Conservation (phyloP, 64 coral and sea anemone genomes). For the Acropora yongei region DNA sequence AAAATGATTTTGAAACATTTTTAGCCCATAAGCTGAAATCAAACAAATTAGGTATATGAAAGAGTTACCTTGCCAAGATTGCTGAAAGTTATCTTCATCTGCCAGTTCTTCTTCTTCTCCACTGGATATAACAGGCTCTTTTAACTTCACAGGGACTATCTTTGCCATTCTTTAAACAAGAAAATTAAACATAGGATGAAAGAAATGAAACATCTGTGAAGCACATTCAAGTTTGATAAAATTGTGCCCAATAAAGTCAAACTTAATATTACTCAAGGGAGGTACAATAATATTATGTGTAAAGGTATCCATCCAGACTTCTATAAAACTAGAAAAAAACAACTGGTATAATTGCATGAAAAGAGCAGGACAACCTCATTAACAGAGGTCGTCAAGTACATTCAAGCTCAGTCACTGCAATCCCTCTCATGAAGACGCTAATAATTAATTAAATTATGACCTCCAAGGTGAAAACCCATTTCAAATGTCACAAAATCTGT, state of each 20-base stretch:
- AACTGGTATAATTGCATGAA: too few relatives aligned
- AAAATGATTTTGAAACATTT: neutral
- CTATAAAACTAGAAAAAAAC: too few relatives aligned
- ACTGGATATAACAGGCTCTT: constrained; percentile 62
- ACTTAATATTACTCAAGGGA: neutral
- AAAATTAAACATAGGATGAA: neutral
- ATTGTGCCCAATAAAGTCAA: neutral
- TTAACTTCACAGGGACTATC: constrained; percentile 44
- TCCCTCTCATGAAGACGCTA: too few relatives aligned
- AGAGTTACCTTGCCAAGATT: constrained; percentile 27
- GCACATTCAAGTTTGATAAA: neutral
- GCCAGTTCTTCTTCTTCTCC: constrained; percentile 55
- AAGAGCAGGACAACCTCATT: too few relatives aligned
- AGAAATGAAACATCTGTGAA: neutral
- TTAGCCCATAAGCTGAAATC: neutral
- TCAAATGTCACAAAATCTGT: too few relatives aligned
- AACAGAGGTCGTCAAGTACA: too few relatives aligned
- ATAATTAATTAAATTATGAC: too few relatives aligned
- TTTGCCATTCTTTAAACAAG: constrained; percentile 59
- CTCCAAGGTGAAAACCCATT: too few relatives aligned
- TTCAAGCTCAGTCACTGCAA: too few relatives aligned
- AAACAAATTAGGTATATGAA: neutral
- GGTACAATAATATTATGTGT: neutral
- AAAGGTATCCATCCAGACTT: neutral
- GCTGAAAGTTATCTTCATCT: constrained; percentile 27